Percentiles rank a stretch among this genome's conserved stretches.
These are phyloP conservation scores for Pachyseris speciosa DNA, from an alignment of 64 coral and sea anemone genomes.

Conservation along the genomic window DNA sequence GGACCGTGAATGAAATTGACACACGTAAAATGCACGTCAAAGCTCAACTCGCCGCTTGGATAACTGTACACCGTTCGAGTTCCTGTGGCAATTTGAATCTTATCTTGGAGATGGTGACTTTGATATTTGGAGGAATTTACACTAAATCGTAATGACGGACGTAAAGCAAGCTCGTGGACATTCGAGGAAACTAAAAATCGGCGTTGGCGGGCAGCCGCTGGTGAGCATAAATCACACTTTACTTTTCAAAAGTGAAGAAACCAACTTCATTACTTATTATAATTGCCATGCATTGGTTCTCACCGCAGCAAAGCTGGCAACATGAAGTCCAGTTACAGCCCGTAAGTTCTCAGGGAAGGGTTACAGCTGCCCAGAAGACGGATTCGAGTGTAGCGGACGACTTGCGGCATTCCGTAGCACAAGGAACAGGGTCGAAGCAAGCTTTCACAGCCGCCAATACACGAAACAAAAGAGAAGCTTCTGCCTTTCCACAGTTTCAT, in stretches of 20 bases:
- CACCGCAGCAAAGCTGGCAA: slow-evolving; percentile 83
- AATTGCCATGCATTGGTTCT: slow-evolving; percentile 28
- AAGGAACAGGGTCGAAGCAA: slow-evolving; percentile 71
- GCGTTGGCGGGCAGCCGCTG: slow-evolving; percentile 75
- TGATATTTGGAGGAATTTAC: slow-evolving; percentile 13
- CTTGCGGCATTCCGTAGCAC: slow-evolving; percentile 70
- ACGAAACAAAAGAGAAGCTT: slow-evolving; percentile 47
- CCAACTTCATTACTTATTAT: no score
- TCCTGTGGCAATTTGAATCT: not conserved
- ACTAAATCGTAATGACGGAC: slow-evolving; percentile 71
- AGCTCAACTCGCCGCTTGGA: not conserved
- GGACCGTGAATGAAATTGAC: slow-evolving; percentile 45
- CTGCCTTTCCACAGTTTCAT: slow-evolving; percentile 65
- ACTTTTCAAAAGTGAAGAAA: not conserved
- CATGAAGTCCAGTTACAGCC: slow-evolving; percentile 82
- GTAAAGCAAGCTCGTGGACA: slow-evolving; percentile 68
- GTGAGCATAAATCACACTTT: slow-evolving; percentile 16
- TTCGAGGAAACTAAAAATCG: slow-evolving; percentile 80
- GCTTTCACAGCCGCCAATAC: slow-evolving; percentile 46
- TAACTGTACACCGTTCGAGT: not conserved
- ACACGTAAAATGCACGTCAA: slow-evolving; percentile 75
- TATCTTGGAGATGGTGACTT: not conserved
- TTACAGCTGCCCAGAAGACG: slow-evolving; percentile 87
- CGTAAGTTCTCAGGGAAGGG: slow-evolving; percentile 71
- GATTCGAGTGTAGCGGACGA: slow-evolving; percentile 14